These are phyloP conservation scores for Syrista parreyssii DNA, from an alignment of 2,888 invertebrate species.

Conservation along the genomic window DNA sequence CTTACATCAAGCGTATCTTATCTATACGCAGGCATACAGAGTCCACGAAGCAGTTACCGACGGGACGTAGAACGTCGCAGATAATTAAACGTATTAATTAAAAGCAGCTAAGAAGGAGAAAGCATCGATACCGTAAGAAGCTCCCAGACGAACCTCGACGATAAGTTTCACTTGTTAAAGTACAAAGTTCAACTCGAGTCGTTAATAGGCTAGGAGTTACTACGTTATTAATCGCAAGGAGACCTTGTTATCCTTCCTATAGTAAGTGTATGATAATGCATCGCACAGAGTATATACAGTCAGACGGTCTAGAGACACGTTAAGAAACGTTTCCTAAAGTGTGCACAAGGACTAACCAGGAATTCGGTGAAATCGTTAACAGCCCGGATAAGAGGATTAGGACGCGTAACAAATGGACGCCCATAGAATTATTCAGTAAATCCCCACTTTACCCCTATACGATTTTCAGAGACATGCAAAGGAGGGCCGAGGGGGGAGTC, in stretches of 20 bases:
- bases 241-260: neutral
- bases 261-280: neutral
- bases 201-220: slow-evolving; percentile 40
- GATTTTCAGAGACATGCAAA: neutral
- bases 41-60: neutral
- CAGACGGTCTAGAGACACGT: neutral
- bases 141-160: slow-evolving; percentile 6
- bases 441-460: neutral
- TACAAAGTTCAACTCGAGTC: slow-evolving; percentile 11
- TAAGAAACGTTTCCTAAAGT: neutral
- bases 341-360: neutral
- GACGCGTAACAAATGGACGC: neutral
- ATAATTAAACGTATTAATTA: slow-evolving; percentile 57
- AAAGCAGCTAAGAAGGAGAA: slow-evolving; percentile 14
- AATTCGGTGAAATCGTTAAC: neutral
- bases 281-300: neutral
- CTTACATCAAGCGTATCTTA: neutral
- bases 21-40: neutral
- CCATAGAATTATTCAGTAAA: neutral
- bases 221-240: slow-evolving; percentile 44
- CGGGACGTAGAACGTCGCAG: slow-evolving; percentile 39
- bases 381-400: neutral
- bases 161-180: slow-evolving; percentile 13
- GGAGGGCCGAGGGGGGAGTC: too few species aligned
- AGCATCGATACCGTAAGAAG: slow-evolving; percentile 7